Evolutionary conservation across 2,797 vertebrate genomes (phyloP).

Genomic region (Iguana delicatissima): DNA sequence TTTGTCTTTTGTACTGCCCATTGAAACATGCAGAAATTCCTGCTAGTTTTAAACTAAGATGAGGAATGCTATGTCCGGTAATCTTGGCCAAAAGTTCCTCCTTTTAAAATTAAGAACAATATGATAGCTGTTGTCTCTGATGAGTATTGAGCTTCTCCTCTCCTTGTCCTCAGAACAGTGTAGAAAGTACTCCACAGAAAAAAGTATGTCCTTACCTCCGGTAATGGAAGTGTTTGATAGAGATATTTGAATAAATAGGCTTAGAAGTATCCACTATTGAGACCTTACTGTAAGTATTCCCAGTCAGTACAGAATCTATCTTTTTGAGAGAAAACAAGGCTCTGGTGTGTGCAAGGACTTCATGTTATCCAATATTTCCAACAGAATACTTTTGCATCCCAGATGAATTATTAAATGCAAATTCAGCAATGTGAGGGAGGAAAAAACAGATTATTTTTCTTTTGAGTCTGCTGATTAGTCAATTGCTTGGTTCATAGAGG

Average conservation of each 20-base stretch:
- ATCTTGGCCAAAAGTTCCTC: conserved; percentile 54
- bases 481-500: conserved; percentile 68
- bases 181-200: conserved; percentile 77
- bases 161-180: conserved; percentile 59
- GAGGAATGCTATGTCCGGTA: conserved; percentile 71
- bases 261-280: conserved; percentile 76
- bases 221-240: conserved; percentile 82
- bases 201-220: conserved; percentile 76
- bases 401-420: conserved; percentile 78
- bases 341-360: conserved; percentile 50
- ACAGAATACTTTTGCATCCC: conserved; percentile 44
- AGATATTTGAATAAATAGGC: conserved; percentile 79
- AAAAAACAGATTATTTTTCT: conserved; percentile 72
- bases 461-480: conserved; percentile 78
- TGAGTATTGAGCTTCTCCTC: conserved; percentile 75
- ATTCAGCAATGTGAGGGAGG: conserved; percentile 70
- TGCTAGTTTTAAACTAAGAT: conserved; percentile 72
- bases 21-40: conserved; percentile 62
- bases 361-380: conserved; percentile 49
- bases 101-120: conserved; percentile 56
- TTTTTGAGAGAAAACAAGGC: conserved; percentile 63
- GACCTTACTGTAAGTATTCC: conserved; percentile 62
- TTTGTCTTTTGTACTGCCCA: conserved; percentile 60
- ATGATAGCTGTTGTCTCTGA: conserved; percentile 67
- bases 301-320: conserved; percentile 70